Base-by-base conservation (phyloP, 2,797 vertebrate species). In the Gobio occitaniae region DNA sequence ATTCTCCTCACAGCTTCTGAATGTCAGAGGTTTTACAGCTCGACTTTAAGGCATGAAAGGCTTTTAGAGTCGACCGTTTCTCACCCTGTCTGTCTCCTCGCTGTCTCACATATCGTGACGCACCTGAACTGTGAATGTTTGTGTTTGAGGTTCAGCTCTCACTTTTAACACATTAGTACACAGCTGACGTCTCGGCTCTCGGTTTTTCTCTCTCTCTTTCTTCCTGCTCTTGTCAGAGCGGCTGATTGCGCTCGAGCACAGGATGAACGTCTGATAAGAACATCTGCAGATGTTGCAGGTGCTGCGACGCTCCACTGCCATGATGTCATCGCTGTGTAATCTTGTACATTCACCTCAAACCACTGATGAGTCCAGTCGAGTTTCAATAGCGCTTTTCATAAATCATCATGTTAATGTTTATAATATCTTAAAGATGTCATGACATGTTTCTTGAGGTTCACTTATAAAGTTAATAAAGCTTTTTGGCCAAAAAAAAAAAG, bases 281-380 rank as follows among this genome's bases (percentile, higher is more conserved):
- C 61, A 50, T 82, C 66, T 80, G 70, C 77, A 87, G 86, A 84
- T 63, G 69, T 59, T 32, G 17, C 61, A 44, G 75, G n/a, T 19
- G 61, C 41, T 44, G 41, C 41, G 0, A 2, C 38, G 38, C 59
- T 63, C 48, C 3, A 47, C 76, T 36, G 9, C 75, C 19, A 56
- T 75, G 81, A 86, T 82, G 78, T 86, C 87, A 84, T 84, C 2
- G 41, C 71, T 74, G 72, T 72, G 79, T 52, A 69, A 70, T 82
- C 76, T 85, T 66, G 12, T 19, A 80, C 79, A 7, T 63, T 78
- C 25, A 21, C 29, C 44, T 78, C 56, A 63, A 59, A 56, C 50
- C 72, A 50, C 71, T 19, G 47, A 44, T 41, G 36, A 61, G 56
- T 25, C 56, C 0, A 36, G 56, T 59, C 21, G 4, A 21, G 36